These are phyloP conservation scores for Sorex araneus DNA, from an alignment of 2,113 vertebrate species.

Conservation along the genomic window DNA sequence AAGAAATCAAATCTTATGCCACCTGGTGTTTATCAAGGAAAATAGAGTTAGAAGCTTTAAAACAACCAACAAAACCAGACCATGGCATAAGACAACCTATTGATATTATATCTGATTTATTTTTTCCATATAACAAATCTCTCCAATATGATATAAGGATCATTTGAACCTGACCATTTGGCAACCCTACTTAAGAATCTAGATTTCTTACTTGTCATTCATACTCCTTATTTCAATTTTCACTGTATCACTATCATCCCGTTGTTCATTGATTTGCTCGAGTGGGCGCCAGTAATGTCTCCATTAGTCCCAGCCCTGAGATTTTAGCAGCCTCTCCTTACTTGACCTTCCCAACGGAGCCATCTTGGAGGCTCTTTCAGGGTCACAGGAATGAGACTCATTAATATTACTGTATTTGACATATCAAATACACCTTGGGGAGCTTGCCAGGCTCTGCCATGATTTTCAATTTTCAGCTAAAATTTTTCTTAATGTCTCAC, in stretches of 20 bases:
- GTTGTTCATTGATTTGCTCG: no score
- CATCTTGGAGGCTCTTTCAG: no score
- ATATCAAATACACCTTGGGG: no score
- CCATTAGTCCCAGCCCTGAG: no score
- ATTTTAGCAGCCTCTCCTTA: no score
- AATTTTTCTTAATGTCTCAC: background rate
- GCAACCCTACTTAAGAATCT: background rate
- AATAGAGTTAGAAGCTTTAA: constrained; percentile 21
- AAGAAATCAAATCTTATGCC: constrained; percentile 52
- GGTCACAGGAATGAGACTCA: no score
- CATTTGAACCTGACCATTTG: background rate
- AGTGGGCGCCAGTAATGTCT: no score
- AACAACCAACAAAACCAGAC: background rate
- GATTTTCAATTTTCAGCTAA: no score
- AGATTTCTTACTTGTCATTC: background rate
- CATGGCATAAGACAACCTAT: background rate
- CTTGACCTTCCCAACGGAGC: no score
- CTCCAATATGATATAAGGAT: background rate
- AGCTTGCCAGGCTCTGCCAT: no score
- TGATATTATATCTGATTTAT: background rate
- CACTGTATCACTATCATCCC: no score
- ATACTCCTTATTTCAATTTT: background rate
- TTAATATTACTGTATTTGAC: no score
- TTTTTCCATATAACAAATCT: background rate
- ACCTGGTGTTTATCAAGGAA: constrained; percentile 57